Conservation (phyloP, 1,140 invertebrate species). For the Micrasema minimum region DNA sequence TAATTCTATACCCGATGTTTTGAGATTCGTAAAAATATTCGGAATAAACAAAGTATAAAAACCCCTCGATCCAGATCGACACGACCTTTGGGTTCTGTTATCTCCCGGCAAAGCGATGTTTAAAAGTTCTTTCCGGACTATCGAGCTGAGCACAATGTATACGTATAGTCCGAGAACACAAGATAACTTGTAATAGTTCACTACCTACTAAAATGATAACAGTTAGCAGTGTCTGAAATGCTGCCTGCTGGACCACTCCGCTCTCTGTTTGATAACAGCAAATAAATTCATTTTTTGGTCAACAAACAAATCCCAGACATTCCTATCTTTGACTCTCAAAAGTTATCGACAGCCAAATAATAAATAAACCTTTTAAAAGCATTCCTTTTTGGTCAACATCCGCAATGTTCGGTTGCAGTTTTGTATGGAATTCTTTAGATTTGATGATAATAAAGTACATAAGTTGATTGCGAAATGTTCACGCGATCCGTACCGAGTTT, state of each 20-base stretch:
- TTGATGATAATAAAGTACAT: neutral
- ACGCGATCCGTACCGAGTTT: constrained; percentile 1
- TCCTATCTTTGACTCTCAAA: too few relatives aligned
- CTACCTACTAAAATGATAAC: neutral
- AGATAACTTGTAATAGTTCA: constrained; percentile 7
- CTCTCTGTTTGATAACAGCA: too few relatives aligned
- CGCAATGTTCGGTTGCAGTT: too few relatives aligned
- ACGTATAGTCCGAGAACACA: neutral
- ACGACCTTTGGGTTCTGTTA: constrained; percentile 43
- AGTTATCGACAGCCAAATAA: too few relatives aligned
- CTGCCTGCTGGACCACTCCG: neutral
- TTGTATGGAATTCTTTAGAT: neutral
- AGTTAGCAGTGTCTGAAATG: neutral
- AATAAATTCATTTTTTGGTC: too few relatives aligned
- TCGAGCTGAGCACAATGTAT: too few relatives aligned
- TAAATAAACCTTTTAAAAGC: too few relatives aligned
- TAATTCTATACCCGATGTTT: too few relatives aligned
- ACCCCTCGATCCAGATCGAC: constrained; percentile 2
- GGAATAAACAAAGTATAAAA: constrained; percentile 18
- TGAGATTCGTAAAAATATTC: too few relatives aligned
- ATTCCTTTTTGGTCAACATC: too few relatives aligned
- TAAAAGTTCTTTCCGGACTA: constrained; percentile 10
- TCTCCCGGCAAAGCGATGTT: constrained; percentile 20
- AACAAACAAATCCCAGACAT: too few relatives aligned
- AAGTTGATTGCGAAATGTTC: constrained; percentile 21